A percentile compares a stretch with the other conserved stretches of the same genome.
Conservation (phyloP, 2,113 vertebrate genomes). For the Siniperca chuatsi region DNA sequence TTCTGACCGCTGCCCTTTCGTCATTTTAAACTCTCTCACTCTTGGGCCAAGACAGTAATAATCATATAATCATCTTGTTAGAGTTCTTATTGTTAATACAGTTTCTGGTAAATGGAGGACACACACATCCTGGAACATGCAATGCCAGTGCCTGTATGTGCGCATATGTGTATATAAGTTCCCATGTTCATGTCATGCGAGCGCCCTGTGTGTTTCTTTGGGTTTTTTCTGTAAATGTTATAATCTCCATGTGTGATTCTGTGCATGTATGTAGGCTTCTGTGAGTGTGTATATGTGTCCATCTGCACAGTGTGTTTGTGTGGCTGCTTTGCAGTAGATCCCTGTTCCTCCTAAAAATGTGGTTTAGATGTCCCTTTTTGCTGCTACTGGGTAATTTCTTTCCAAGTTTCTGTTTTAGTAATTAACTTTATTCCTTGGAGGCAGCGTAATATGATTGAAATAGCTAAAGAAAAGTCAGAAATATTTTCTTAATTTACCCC, state of each 20-base stretch:
- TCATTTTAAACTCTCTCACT: conserved; percentile 43
- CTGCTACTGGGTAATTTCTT: conserved; percentile 55
- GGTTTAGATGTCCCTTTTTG: conserved; percentile 67
- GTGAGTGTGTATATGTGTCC: conserved; percentile 29
- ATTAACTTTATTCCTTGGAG: conserved; percentile 58
- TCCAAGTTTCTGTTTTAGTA: conserved; percentile 73
- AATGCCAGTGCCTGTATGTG: not conserved
- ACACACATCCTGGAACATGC: conserved; percentile 44
- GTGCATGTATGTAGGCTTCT: conserved; percentile 7
- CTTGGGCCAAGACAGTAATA: conserved; percentile 59
- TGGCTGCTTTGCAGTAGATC: conserved; percentile 51
- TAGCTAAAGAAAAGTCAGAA: conserved; percentile 66
- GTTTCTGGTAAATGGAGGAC: conserved; percentile 72
- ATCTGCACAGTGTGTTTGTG: conserved; percentile 3
- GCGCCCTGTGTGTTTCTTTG: conserved; percentile 24
- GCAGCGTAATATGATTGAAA: conserved; percentile 59
- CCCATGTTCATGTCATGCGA: conserved; percentile 21
- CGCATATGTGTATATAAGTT: conserved; percentile 21
- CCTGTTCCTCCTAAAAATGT: conserved; percentile 62
- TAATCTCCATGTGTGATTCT: conserved; percentile 19
- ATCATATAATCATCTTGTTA: conserved; percentile 74
- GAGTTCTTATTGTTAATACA: conserved; percentile 67
- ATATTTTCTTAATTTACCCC: conserved; percentile 58
- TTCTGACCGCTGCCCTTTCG: conserved; percentile 69
- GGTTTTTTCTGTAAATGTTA: conserved; percentile 29